These are phyloP conservation scores for Sporophila hypoxantha DNA, from an alignment of 2,113 vertebrate species.

Conservation along the genomic window DNA sequence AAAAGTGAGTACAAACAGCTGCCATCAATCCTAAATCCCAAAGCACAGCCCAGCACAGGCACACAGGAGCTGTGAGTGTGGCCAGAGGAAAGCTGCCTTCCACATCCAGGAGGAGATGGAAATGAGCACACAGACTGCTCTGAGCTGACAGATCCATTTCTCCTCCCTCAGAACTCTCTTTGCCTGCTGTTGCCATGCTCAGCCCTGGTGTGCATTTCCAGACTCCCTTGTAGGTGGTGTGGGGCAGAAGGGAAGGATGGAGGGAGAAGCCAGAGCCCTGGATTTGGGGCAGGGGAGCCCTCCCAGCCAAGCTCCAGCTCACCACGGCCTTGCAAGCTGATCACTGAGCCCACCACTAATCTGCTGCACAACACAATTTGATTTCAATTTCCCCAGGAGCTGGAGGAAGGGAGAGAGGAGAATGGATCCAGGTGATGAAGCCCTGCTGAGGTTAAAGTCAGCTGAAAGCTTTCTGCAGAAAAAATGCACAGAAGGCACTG, in stretches of 20 bases:
- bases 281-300: not conserved
- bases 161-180: not conserved
- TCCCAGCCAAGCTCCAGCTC: not conserved
- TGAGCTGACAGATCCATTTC: not conserved
- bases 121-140: not conserved
- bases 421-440: not conserved
- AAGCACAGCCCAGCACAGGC: not conserved
- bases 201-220: not conserved
- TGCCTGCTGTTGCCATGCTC: not conserved
- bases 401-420: not conserved
- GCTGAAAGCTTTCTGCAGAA: not conserved
- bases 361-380: constrained; percentile 3
- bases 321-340: not conserved
- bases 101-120: not conserved
- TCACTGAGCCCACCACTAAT: not conserved
- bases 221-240: fast-evolving
- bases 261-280: not conserved
- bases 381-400: constrained; percentile 12
- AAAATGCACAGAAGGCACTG: not conserved
- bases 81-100: not conserved
- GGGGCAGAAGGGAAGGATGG: not conserved
- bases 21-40: not conserved
- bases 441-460: not conserved
- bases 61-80: fast-evolving
- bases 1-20: not conserved